Conservation (phyloP, 2,888 invertebrate genomes). For the Caenorhabditis plicata region DNA sequence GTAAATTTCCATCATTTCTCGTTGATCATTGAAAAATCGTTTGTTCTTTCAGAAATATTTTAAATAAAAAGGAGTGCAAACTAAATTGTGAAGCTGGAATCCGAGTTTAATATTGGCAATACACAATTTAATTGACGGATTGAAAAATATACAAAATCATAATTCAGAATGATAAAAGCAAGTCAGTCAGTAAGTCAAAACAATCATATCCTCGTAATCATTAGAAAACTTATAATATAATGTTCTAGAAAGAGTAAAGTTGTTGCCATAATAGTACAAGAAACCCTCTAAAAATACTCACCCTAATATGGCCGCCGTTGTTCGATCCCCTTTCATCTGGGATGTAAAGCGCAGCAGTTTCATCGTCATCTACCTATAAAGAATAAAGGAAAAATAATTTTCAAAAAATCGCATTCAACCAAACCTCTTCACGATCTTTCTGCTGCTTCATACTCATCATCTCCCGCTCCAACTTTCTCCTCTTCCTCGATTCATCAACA, state of each 20-base stretch:
- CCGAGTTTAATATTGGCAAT: too few relatives aligned
- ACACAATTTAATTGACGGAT: too few relatives aligned
- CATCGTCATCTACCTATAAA: conserved; percentile 18
- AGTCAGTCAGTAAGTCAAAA: too few relatives aligned
- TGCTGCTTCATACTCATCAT: conserved; percentile 4
- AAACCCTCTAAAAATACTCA: conserved; percentile 16
- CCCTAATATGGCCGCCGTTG: conserved; percentile 55
- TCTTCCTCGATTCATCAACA: conserved; percentile 11
- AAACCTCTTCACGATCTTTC: conserved; percentile 4
- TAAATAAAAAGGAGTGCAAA: too few relatives aligned
- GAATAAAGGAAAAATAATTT: not conserved
- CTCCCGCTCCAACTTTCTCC: conserved; percentile 13
- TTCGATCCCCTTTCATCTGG: conserved; percentile 40
- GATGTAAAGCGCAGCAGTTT: conserved; percentile 48
- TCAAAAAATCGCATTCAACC: not conserved
- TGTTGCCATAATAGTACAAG: not conserved
- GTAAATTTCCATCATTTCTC: too few relatives aligned
- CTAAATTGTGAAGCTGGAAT: too few relatives aligned
- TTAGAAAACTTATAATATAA: too few relatives aligned
- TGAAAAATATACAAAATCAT: too few relatives aligned
- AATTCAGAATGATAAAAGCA: too few relatives aligned
- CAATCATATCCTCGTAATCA: too few relatives aligned
- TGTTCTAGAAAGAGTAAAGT: not conserved
- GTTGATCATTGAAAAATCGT: too few relatives aligned
- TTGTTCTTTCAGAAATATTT: too few relatives aligned